Evolutionary conservation across 2,888 invertebrate species (phyloP).

Genomic region (Hartigia nigra): DNA sequence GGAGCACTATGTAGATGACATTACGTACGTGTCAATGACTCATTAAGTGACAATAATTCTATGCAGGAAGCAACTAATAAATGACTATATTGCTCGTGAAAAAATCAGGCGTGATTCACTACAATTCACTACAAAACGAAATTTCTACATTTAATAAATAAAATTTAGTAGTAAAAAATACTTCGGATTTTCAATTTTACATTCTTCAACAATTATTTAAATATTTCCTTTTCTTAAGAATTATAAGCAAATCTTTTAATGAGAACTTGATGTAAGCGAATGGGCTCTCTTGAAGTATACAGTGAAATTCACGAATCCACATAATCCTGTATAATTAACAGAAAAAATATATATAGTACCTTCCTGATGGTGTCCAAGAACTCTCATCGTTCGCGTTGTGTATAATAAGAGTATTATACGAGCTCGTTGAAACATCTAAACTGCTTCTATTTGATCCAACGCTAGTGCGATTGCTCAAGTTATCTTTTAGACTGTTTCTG

Average conservation of each 20-base stretch:
- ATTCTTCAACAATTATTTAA: not conserved
- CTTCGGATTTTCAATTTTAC: not conserved
- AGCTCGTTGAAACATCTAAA: conserved; percentile 80
- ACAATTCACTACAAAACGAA: not conserved
- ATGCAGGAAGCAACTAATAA: not conserved
- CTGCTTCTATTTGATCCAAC: conserved; percentile 75
- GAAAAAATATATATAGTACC: conserved; percentile 41
- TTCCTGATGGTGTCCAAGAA: conserved; percentile 73
- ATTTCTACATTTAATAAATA: not conserved
- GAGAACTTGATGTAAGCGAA: not conserved
- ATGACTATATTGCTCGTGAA: not conserved
- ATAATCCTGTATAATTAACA: not conserved
- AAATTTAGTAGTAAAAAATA: not conserved
- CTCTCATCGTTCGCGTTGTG: conserved; percentile 80
- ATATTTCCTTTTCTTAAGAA: not conserved
- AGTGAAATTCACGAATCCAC: not conserved
- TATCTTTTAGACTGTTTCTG: conserved; percentile 69
- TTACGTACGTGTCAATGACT: not conserved
- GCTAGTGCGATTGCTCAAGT: conserved; percentile 74
- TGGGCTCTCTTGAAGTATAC: not conserved
- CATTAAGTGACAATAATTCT: not conserved
- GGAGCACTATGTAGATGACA: not conserved
- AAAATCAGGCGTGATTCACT: not conserved
- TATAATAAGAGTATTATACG: conserved; percentile 86
- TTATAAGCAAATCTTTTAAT: not conserved